Conservation (phyloP, 2,797 vertebrate species). For the Eospalax fontanierii region DNA sequence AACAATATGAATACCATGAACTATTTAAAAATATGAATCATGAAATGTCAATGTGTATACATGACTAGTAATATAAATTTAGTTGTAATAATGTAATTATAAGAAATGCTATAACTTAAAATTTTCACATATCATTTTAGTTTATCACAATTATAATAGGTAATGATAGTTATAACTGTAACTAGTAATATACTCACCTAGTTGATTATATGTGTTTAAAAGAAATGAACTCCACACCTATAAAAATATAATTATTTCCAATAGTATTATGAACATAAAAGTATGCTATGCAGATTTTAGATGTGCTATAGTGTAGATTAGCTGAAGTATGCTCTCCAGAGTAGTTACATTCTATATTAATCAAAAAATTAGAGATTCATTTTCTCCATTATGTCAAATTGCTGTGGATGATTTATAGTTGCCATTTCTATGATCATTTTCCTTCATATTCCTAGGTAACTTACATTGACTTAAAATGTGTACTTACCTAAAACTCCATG, state of each 20-base stretch:
- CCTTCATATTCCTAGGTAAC: not conserved
- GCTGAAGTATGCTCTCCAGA: not conserved
- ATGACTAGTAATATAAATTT: not conserved
- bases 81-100: not conserved
- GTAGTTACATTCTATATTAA: not conserved
- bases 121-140: too few relatives aligned
- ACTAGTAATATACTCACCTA: not conserved
- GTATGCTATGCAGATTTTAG: not conserved
- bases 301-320: constrained; percentile 15
- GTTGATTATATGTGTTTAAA: not conserved
- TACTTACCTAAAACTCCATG: not conserved
- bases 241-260: not conserved
- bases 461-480: constrained; percentile 7
- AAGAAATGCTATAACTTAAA: too few relatives aligned
- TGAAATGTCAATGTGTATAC: not conserved
- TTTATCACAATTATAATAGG: not conserved
- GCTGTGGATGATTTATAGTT: not conserved
- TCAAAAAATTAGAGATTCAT: not conserved
- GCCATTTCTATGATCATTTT: not conserved
- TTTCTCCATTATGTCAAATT: constrained; percentile 22
- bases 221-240: not conserved
- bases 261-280: not conserved
- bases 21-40: not conserved
- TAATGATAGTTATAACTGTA: not conserved
- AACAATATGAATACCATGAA: not conserved